Base-by-base conservation (phyloP, 2,113 vertebrate genomes). In the Amphilophus citrinellus region DNA sequence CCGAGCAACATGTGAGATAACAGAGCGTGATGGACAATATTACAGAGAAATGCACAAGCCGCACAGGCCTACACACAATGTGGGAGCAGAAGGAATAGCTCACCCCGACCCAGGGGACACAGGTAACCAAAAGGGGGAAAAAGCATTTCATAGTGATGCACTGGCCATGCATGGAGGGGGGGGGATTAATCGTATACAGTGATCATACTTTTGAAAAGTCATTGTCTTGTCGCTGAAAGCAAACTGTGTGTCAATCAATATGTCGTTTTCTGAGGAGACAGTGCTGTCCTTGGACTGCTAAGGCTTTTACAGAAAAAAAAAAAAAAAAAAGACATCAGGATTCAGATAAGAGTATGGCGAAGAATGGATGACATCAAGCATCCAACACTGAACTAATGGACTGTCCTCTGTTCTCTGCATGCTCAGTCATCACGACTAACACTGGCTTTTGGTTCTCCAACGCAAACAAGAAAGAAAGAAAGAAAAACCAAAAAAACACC, bases 361-460 rank as follows among this genome's bases (percentile, higher is more conserved):
- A 35, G 30, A 42, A 66, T 61, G 75, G 60, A 53, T 65, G 73
- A 85, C 56, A 76, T 80, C 50, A 71, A 63, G 60, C 71, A 22
- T 65, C 80, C 73, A 32, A 32, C 5, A 15, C 50, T 76, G 7
- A 80, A 85, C 27, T 47, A 56, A 71, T 7, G 22, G 47, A 57
- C 80, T 17, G 62, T 53, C 76, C 39, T 77, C 79, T 63, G 59
- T 57, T 61, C 63, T 84, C 76, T 11, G 10, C 42, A 10, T 44
- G 44, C 63, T 80, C 68, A 32, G 47, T 60, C 80, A 56, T 65
- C 57, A 10, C 65, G 61, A 82, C 62, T 24, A 86, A 86, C 80
- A 44, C 88, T 77, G 79, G 82, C 84, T 84, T 87, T 77, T 68
- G 42, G 90, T 84, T 53, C 83, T 87, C 71, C 76, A 68, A 81